Percentiles rank a stretch among this genome's conserved stretches.
phyloP scores from a whole-genome alignment of 2,888 invertebrate genomes.

The Tiliacea aurago region DNA sequence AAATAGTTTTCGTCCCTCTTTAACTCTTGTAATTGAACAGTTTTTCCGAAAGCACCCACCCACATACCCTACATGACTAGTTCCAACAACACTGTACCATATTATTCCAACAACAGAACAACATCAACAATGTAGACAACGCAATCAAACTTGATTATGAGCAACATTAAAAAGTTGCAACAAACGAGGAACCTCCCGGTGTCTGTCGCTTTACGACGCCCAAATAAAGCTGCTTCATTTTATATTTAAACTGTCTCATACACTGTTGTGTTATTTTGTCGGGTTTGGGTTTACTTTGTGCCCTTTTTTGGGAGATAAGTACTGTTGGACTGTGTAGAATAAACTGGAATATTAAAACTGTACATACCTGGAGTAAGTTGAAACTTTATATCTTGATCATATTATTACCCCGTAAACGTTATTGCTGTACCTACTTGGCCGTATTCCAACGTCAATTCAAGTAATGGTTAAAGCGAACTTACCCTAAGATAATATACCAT shows the following conservation, averaged over 20 bases:
- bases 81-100: conserved; percentile 25
- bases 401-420: conserved; percentile 14
- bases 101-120: conserved; percentile 32
- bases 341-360: conserved; percentile 1
- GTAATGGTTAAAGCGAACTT: not conserved
- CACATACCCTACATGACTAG: not conserved
- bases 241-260: conserved; percentile 60
- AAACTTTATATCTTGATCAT: not conserved
- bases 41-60: not conserved
- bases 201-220: conserved; percentile 39
- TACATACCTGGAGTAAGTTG: conserved; percentile 5
- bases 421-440: conserved; percentile 1
- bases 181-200: conserved; percentile 31
- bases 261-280: conserved; percentile 49
- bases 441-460: not conserved
- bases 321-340: conserved; percentile 12
- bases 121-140: conserved; percentile 55
- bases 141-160: conserved; percentile 63
- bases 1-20: no score
- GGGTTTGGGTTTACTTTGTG: conserved; percentile 39
- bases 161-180: conserved; percentile 60
- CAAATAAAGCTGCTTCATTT: conserved; percentile 59
- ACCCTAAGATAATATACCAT: not conserved
- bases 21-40: not conserved
- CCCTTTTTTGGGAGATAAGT: conserved; percentile 39